These are phyloP conservation scores for Acronicta alni DNA, from an alignment of 2,888 invertebrate species.

Conservation along the genomic window DNA sequence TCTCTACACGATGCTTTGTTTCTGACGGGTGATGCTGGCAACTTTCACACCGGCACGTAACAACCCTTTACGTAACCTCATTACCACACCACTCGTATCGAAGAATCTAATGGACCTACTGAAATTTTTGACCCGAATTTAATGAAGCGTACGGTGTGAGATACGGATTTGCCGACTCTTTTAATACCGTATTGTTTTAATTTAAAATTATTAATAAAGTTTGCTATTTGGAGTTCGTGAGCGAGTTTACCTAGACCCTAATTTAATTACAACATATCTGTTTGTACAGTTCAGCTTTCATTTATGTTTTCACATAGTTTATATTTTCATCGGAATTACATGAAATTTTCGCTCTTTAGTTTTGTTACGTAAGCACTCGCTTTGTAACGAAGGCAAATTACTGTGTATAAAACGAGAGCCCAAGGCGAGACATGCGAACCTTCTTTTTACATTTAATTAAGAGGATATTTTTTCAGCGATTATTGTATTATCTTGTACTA, in stretches of 20 bases:
- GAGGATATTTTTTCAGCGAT: slow-evolving; percentile 45
- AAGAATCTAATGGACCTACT: slow-evolving; percentile 40
- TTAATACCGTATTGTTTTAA: slow-evolving; percentile 38
- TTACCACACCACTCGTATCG: slow-evolving; percentile 38
- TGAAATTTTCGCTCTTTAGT: slow-evolving; percentile 11
- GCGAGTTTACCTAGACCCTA: slow-evolving; percentile 19
- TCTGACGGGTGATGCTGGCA: slow-evolving; percentile 62
- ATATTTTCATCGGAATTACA: slow-evolving; percentile 15
- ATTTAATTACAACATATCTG: slow-evolving; percentile 34
- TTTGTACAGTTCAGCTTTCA: slow-evolving; percentile 36
- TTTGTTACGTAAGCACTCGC: slow-evolving; percentile 19
- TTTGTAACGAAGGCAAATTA: slow-evolving; percentile 9
- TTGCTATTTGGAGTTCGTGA: slow-evolving; percentile 44
- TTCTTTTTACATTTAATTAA: slow-evolving; percentile 59
- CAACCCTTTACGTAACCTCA: slow-evolving; percentile 29
- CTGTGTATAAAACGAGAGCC: slow-evolving; percentile 50
- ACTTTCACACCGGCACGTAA: slow-evolving; percentile 55
- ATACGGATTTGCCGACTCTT: slow-evolving; percentile 19
- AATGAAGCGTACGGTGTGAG: slow-evolving; percentile 42
- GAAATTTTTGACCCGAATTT: slow-evolving; percentile 28
- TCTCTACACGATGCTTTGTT: slow-evolving; percentile 64
- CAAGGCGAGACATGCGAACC: slow-evolving; percentile 54
- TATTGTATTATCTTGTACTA: slow-evolving; percentile 46
- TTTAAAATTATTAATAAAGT: slow-evolving; percentile 45
- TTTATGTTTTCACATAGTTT: slow-evolving; percentile 35